These are phyloP conservation scores for Chaenogobius annularis DNA, from an alignment of 2,113 vertebrate species.

Conservation along the genomic window DNA sequence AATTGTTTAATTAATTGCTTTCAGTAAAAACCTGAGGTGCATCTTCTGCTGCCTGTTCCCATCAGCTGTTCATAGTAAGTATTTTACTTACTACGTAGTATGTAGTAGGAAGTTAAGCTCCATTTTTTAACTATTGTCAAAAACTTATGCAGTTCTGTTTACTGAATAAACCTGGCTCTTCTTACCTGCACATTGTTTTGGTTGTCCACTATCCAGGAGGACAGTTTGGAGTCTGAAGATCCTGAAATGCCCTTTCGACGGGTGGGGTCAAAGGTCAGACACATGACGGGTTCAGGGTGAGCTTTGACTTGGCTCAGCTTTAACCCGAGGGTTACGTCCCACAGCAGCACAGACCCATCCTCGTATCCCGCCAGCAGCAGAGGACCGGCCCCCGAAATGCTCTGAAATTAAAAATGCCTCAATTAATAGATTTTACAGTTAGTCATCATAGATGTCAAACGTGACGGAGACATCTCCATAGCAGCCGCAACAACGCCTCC, in stretches of 20 bases:
- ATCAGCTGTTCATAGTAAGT: too few relatives aligned
- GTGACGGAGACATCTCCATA: not conserved
- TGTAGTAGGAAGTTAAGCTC: too few relatives aligned
- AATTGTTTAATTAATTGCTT: too few relatives aligned
- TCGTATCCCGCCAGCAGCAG: constrained; percentile 90
- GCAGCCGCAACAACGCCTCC: too few relatives aligned
- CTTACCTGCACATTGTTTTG: constrained; percentile 93
- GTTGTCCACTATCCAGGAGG: constrained; percentile 85
- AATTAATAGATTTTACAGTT: not conserved
- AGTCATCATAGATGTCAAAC: not conserved
- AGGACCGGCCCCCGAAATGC: constrained; percentile 71
- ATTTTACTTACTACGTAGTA: too few relatives aligned
- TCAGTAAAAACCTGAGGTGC: too few relatives aligned
- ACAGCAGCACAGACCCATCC: constrained; percentile 89
- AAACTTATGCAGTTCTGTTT: not conserved
- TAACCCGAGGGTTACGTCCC: constrained; percentile 84
- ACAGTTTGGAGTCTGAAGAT: constrained; percentile 87
- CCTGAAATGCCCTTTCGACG: constrained; percentile 86
- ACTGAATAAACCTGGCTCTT: constrained; percentile 20
- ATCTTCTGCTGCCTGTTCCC: too few relatives aligned
- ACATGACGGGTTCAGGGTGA: constrained; percentile 90
- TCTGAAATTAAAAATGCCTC: constrained; percentile 61
- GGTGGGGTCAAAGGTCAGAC: constrained; percentile 87
- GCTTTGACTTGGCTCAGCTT: constrained; percentile 77
- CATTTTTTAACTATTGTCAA: too few relatives aligned